Conservation (phyloP, 2,113 vertebrate species). For the Aythya baeri region DNA sequence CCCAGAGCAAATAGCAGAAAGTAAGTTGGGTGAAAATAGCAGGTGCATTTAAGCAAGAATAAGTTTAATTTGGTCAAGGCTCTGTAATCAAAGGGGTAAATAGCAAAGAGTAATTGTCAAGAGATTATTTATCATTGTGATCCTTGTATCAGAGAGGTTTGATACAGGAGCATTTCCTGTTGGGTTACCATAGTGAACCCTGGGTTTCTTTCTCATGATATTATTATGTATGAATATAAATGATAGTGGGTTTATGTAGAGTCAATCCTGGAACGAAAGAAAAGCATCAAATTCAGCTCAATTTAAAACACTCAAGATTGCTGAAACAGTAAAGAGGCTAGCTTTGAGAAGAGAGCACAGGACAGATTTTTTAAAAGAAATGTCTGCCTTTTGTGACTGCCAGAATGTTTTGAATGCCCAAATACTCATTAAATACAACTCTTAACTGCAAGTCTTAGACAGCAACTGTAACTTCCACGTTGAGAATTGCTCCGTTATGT, state of each 20-base stretch:
- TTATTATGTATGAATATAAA: not conserved
- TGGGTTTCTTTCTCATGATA: not conserved
- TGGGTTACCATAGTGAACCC: not conserved
- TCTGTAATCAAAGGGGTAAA: not conserved
- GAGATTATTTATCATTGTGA: not conserved
- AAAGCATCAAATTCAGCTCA: not conserved
- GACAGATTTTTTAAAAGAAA: not conserved
- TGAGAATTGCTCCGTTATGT: not conserved
- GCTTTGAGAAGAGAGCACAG: not conserved
- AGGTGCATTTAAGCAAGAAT: not conserved
- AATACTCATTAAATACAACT: not conserved
- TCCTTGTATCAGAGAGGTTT: not conserved
- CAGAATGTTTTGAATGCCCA: not conserved
- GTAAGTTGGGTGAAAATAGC: not conserved
- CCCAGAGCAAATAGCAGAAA: not conserved
- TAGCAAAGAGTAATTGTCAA: not conserved
- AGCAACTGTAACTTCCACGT: not conserved
- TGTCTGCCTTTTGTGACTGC: not conserved
- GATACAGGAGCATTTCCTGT: not conserved
- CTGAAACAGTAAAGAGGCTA: not conserved
- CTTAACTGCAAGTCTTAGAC: not conserved
- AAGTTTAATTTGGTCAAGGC: not conserved
- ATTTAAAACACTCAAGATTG: not conserved
- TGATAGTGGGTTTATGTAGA: not conserved
- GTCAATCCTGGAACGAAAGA: not conserved